phyloP scores from a whole-genome alignment of 2,888 invertebrate species.

The Strigamia transsilvanica region DNA sequence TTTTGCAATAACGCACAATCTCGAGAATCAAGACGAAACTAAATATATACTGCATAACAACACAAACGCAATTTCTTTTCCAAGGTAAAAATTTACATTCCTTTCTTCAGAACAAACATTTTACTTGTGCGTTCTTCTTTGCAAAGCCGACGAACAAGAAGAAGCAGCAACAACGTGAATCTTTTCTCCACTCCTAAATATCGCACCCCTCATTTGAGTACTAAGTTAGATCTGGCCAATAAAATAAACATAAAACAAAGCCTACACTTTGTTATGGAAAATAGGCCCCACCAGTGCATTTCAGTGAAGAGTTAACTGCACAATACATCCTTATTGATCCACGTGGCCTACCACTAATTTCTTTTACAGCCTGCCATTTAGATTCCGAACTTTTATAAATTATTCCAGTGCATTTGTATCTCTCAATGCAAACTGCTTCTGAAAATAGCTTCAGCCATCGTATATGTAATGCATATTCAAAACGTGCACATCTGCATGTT shows the following conservation, averaged over 20 bases:
- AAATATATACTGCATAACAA: no score
- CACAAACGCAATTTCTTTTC: no score
- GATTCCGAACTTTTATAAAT: constrained; percentile 21
- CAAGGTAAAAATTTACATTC: no score
- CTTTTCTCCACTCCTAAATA: neutral
- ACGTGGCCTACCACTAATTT: constrained; percentile 25
- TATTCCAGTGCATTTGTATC: neutral
- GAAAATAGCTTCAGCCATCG: neutral
- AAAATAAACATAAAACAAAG: constrained; percentile 25
- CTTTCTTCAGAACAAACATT: no score
- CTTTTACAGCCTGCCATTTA: constrained; percentile 16
- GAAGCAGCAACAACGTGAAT: neutral
- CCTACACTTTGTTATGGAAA: constrained; percentile 26
- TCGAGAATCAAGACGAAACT: no score
- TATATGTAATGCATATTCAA: neutral
- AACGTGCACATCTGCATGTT: neutral
- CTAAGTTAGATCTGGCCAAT: constrained; percentile 9
- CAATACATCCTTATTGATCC: constrained; percentile 30
- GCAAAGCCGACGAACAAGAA: no score
- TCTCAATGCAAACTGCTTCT: neutral
- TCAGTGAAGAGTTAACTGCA: constrained; percentile 12
- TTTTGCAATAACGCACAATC: no score
- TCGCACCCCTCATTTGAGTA: neutral
- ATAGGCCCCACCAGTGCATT: constrained; percentile 30
- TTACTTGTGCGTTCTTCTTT: no score